Percentiles rank a stretch among this genome's conserved stretches.
These are phyloP conservation scores for Lanistes nyassanus DNA, from an alignment of 1,140 invertebrate species.

Conservation along the genomic window DNA sequence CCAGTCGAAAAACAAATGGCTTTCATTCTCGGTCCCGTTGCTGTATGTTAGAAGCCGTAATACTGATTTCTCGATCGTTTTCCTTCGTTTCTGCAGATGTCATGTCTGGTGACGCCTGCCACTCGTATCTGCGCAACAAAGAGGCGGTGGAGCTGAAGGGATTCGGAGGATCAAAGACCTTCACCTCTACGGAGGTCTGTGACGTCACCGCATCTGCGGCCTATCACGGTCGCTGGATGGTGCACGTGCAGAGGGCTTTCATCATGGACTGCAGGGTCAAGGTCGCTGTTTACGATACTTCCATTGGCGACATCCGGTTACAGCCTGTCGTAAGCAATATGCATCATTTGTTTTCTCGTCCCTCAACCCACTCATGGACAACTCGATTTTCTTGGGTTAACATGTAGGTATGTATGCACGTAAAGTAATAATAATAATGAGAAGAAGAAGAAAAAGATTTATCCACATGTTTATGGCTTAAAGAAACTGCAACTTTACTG, in stretches of 20 bases:
- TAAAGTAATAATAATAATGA: no score
- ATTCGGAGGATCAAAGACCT: not conserved
- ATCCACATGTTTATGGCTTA: no score
- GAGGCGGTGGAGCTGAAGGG: constrained; percentile 18
- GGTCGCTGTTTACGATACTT: constrained; percentile 21
- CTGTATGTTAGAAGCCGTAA: not conserved
- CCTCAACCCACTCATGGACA: not conserved
- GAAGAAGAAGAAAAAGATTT: no score
- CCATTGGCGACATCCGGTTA: not conserved
- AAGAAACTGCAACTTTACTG: no score
- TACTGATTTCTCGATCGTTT: not conserved
- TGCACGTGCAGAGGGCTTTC: constrained; percentile 24
- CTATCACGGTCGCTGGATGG: constrained; percentile 23
- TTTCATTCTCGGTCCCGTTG: not conserved
- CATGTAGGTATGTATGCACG: no score
- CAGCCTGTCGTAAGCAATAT: constrained; percentile 25
- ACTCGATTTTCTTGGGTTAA: not conserved
- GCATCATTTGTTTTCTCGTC: not conserved
- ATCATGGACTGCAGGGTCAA: constrained; percentile 32
- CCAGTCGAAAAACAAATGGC: not conserved
- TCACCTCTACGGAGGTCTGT: constrained; percentile 7
- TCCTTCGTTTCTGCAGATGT: constrained; percentile 4
- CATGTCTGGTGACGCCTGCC: constrained; percentile 9
- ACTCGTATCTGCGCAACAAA: constrained; percentile 14
- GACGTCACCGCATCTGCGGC: constrained; percentile 25